Conservation (phyloP, 2,888 invertebrate genomes). For the Hyposoter didymator region DNA sequence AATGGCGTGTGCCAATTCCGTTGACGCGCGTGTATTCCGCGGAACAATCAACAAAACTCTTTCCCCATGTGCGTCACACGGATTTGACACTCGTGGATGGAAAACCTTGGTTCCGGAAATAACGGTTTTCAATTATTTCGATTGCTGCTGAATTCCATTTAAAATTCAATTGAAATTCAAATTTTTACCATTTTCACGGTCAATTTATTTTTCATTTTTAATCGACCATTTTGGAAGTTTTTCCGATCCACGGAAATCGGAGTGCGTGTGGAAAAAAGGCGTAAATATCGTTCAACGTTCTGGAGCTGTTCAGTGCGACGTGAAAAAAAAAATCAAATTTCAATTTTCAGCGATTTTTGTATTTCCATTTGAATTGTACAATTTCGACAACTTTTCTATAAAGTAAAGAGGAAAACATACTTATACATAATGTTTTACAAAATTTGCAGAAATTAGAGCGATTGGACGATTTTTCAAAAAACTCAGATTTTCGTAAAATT, state of each 20-base stretch:
- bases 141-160: background rate
- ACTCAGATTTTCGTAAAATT: too few species aligned
- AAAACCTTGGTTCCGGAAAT: background rate
- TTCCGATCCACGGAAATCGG: background rate
- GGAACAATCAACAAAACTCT: background rate
- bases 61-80: background rate
- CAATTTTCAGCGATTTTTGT: too few species aligned
- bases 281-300: background rate
- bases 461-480: too few species aligned
- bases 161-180: background rate
- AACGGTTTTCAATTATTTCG: background rate
- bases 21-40: conserved; percentile 1
- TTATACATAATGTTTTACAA: too few species aligned
- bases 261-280: background rate
- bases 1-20: conserved; percentile 38
- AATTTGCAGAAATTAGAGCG: too few species aligned
- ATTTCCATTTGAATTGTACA: too few species aligned
- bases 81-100: background rate
- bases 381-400: too few species aligned
- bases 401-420: too few species aligned
- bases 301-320: conserved; percentile 1
- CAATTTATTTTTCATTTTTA: background rate
- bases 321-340: conserved; percentile 5
- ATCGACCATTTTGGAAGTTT: background rate
- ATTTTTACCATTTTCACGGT: background rate